Base-by-base conservation (phyloP, 2,888 invertebrate genomes). In the Drosophila prolongata region DNA sequence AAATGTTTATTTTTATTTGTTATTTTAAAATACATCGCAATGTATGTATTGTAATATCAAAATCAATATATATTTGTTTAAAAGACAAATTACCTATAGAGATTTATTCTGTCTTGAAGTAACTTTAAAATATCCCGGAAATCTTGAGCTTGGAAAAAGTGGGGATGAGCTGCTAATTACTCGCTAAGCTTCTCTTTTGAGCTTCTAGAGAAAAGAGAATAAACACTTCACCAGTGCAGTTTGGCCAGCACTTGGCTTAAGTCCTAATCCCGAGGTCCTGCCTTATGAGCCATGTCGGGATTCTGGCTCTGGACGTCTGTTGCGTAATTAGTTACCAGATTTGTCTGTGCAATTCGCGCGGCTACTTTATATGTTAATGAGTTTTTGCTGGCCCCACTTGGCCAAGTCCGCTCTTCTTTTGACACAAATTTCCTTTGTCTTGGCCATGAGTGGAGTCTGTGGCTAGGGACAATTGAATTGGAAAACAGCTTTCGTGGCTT, bases 321-420 rank as follows among this genome's bases (percentile, higher is more conserved):
- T 75, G 46, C 47, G 86, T 89, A 83, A 83, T 83, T 83, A 83
- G 88, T 68, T 68, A 75, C 35, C 55, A 44, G 54, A 55, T 65
- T 75, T 55, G 68, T 56, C 54, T 52, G 69, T 62, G 53, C 54
- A 53, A 46, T 86, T 79, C 47, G 54, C 64, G 79, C 68, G 79
- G 79, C 89, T 79, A 78, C 82, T 89, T 89, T 89, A 85, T 87
- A 83, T 83, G 82, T 85, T 83, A 83, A 83, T 83, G 82, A 89
- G 88, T 82, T 83, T 74, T 87, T 80, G 64, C 30, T 11, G n/a
- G 14, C 27, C 37, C 60, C 37, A 30, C 44, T 44, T 44, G 61
- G 61, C 60, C 16, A 19, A 14, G 67, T 78, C 50, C 59, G 80
- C 67, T 67, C 68, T 66, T 62, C 75, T 57, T 68, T 46, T 66